Evolutionary conservation across 1,140 invertebrate genomes (phyloP).

Genomic region (Drosophila persimilis): DNA sequence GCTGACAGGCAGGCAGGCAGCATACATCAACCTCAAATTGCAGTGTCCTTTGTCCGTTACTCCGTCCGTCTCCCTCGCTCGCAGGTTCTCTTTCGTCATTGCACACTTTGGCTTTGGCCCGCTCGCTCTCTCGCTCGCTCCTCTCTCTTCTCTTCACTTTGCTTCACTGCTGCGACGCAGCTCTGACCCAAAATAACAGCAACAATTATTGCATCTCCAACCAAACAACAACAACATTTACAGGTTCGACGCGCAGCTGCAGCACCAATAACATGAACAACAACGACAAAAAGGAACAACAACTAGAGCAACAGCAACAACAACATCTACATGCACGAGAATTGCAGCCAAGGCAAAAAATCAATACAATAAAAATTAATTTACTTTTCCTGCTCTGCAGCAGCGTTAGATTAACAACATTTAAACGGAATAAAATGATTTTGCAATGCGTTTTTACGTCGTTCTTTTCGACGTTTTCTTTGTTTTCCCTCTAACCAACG

Average conservation of each 20-base stretch:
- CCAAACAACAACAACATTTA: constrained; percentile 52
- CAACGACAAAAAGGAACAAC: constrained; percentile 50
- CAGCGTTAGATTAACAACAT: constrained; percentile 3
- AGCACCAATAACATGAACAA: constrained; percentile 47
- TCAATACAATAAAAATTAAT: constrained; percentile 65
- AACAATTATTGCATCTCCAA: constrained; percentile 49
- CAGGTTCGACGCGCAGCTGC: constrained; percentile 71
- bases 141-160: no score
- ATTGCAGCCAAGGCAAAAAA: constrained; percentile 57
- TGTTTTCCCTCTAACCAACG: constrained; percentile 73
- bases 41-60: constrained; percentile 55
- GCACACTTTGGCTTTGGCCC: not conserved
- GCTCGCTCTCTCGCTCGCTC: constrained; percentile 11
- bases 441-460: constrained; percentile 72
- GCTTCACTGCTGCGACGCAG: no score
- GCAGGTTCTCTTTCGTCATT: constrained; percentile 1
- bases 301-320: constrained; percentile 51
- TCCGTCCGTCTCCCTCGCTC: constrained; percentile 26
- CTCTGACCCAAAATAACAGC: constrained; percentile 59
- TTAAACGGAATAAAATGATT: constrained; percentile 18
- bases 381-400: constrained; percentile 20
- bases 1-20: constrained; percentile 15
- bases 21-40: constrained; percentile 50
- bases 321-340: constrained; percentile 63
- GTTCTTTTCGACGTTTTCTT: constrained; percentile 79